Evolutionary conservation across 2,113 vertebrate genomes (phyloP).

Genomic region (Bos javanicus): DNA sequence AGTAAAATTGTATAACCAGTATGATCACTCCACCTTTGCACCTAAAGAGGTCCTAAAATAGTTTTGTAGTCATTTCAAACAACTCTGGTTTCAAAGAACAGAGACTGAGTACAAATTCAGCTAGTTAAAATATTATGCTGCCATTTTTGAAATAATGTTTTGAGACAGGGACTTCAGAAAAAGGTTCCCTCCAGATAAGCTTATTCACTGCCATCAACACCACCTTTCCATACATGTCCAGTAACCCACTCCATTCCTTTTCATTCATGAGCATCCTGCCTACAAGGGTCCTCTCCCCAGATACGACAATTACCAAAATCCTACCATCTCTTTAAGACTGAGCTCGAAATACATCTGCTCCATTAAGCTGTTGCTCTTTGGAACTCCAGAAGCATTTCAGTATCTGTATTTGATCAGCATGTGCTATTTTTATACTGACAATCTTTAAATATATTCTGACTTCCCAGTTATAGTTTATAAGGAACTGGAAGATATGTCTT

Average conservation of each 20-base stretch:
- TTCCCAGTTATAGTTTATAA: neutral
- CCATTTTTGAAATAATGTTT: neutral
- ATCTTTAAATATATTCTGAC: conserved; percentile 17
- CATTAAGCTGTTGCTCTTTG: neutral
- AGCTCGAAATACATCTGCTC: neutral
- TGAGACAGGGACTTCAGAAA: neutral
- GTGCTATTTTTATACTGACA: neutral
- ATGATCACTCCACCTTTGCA: neutral
- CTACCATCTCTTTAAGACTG: neutral
- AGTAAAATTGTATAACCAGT: neutral
- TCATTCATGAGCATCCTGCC: neutral
- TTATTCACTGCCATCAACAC: neutral
- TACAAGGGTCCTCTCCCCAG: neutral
- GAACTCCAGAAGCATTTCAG: neutral
- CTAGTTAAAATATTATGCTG: neutral
- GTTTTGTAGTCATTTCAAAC: neutral
- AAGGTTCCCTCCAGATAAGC: neutral
- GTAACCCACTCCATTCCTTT: neutral
- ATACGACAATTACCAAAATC: neutral
- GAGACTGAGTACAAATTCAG: neutral
- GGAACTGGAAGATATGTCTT: neutral
- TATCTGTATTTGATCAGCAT: neutral
- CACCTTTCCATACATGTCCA: neutral
- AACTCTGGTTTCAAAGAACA: neutral
- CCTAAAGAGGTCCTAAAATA: neutral